Conservation (phyloP, 2,888 invertebrate genomes). For the Nemotelus nigrinus region DNA sequence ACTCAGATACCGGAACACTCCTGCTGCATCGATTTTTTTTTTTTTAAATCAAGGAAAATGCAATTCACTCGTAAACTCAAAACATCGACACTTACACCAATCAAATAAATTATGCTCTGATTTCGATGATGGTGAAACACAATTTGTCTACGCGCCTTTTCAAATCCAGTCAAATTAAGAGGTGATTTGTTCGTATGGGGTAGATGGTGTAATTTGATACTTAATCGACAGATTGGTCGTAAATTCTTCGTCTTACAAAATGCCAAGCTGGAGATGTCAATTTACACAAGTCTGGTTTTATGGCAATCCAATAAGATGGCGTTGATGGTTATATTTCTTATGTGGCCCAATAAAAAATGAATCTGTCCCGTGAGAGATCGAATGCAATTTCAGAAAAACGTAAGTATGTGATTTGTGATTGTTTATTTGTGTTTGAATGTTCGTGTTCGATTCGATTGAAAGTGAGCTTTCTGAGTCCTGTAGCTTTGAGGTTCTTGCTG, state of each 20-base stretch:
- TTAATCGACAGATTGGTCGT: constrained; percentile 65
- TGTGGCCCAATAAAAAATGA: too few relatives aligned
- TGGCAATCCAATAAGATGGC: neutral
- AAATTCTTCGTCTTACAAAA: constrained; percentile 57
- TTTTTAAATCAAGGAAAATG: neutral
- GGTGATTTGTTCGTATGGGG: constrained; percentile 46
- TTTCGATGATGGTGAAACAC: constrained; percentile 1
- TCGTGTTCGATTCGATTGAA: too few relatives aligned
- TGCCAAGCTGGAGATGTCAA: constrained; percentile 3
- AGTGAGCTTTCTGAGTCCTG: too few relatives aligned
- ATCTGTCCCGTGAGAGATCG: too few relatives aligned
- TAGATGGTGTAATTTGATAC: constrained; percentile 65
- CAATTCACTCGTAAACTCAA: neutral
- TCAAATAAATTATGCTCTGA: constrained; percentile 9
- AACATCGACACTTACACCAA: neutral
- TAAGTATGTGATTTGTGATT: too few relatives aligned
- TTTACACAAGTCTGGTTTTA: constrained; percentile 31
- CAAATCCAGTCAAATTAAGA: constrained; percentile 26
- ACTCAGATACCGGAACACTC: too few relatives aligned
- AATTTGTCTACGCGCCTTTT: neutral
- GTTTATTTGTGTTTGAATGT: too few relatives aligned
- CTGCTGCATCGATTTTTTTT: too few relatives aligned
- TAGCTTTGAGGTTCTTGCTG: too few relatives aligned
- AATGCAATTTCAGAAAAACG: too few relatives aligned
- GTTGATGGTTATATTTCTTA: too few relatives aligned